These are phyloP conservation scores for Watsonalla binaria DNA, from an alignment of 2,888 invertebrate genomes.

Conservation along the genomic window DNA sequence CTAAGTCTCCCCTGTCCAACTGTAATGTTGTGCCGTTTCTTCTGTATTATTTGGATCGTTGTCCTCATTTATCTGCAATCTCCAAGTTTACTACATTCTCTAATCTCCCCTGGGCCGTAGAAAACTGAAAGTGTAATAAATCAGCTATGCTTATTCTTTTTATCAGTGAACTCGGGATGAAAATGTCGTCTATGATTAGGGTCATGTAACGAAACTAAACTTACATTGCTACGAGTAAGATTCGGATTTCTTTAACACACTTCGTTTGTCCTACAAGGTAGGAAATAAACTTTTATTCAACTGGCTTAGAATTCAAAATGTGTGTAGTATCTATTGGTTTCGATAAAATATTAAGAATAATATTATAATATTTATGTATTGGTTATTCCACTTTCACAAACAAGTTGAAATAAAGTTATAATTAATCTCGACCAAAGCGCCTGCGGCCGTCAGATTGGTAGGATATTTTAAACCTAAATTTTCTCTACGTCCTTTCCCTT, in stretches of 20 bases:
- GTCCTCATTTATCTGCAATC: constrained; percentile 9
- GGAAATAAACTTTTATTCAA: no score
- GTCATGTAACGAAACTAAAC: background rate
- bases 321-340: background rate
- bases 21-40: constrained; percentile 9
- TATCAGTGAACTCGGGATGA: constrained; percentile 20
- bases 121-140: constrained; percentile 42
- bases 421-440: constrained; percentile 23
- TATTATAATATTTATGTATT: background rate
- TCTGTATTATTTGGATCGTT: constrained; percentile 7
- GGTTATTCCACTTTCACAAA: constrained; percentile 19
- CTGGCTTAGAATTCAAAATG: no score
- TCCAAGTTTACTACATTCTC: constrained; percentile 27
- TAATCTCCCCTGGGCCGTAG: constrained; percentile 18
- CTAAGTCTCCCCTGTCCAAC: background rate
- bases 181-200: constrained; percentile 4
- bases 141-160: constrained; percentile 23
- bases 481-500: constrained; percentile 25
- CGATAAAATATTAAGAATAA: background rate
- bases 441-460: constrained; percentile 21
- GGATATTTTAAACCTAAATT: constrained; percentile 30
- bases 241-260: no score
- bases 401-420: constrained; percentile 20
- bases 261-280: no score
- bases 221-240: no score